phyloP scores from a whole-genome alignment of 2,797 vertebrate species.

The Lerista edwardsae region DNA sequence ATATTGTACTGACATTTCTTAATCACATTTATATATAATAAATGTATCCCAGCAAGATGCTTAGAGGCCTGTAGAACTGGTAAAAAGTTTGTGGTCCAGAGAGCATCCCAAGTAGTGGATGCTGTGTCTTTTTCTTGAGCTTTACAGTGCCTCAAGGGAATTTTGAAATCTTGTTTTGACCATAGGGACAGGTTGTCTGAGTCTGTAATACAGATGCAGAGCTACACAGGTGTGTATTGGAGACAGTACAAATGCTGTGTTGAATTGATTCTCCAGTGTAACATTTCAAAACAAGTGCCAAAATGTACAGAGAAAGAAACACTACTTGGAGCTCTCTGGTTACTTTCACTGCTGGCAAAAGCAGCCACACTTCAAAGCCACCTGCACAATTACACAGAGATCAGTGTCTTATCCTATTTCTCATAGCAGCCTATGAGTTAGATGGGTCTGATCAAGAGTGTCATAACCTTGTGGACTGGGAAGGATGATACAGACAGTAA shows the following conservation, averaged over 20 bases:
- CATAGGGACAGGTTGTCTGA: neutral
- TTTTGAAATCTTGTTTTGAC: neutral
- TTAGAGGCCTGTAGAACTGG: neutral
- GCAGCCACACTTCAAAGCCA: neutral
- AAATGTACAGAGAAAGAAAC: neutral
- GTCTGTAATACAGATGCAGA: neutral
- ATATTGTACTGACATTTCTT: constrained; percentile 10
- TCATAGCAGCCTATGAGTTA: neutral
- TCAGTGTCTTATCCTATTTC: neutral
- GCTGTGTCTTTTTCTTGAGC: neutral
- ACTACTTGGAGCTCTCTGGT: neutral
- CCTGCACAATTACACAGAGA: neutral
- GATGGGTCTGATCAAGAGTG: fast-evolving
- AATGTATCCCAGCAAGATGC: neutral
- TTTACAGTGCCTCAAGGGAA: neutral
- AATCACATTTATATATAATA: neutral
- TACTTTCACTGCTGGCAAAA: neutral
- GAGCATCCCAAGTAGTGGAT: neutral
- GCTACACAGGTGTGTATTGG: neutral
- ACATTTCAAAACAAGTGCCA: neutral
- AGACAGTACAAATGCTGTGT: neutral
- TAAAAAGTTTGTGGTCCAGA: neutral
- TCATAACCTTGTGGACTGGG: neutral
- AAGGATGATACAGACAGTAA: neutral
- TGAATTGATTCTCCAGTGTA: neutral